Evolutionary conservation across 2,797 vertebrate species (phyloP).

Genomic region (Tapirus indicus): DNA sequence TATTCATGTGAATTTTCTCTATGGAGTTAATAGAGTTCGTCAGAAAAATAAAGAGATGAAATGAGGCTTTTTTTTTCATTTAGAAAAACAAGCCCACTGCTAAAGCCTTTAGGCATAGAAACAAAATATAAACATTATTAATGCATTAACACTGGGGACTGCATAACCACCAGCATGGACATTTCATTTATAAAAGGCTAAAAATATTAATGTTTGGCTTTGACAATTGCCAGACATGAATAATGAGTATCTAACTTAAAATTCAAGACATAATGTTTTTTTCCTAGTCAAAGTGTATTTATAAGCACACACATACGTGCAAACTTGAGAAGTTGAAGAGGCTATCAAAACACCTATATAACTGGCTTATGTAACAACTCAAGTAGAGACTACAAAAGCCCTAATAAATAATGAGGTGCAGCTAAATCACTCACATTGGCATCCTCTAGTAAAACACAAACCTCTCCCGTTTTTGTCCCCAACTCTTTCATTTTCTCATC

Average conservation of each 20-base stretch:
- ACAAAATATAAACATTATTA: constrained; percentile 51
- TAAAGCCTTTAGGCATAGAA: constrained; percentile 47
- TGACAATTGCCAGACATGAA: constrained; percentile 37
- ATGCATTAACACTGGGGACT: neutral
- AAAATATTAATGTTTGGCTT: constrained; percentile 62
- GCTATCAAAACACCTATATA: neutral
- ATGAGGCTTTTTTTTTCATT: constrained; percentile 34
- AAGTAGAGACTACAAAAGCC: neutral
- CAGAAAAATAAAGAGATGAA: constrained; percentile 46
- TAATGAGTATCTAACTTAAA: constrained; percentile 47
- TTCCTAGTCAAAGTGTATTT: neutral
- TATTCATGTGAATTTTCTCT: constrained; percentile 51
- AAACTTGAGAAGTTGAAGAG: constrained; percentile 36
- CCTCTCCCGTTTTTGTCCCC: neutral
- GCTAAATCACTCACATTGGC: neutral
- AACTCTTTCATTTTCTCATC: neutral
- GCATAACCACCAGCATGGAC: neutral
- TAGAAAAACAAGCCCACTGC: constrained; percentile 19
- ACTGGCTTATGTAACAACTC: neutral
- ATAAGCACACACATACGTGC: neutral
- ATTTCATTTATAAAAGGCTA: constrained; percentile 57
- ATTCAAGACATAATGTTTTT: neutral
- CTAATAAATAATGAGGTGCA: constrained; percentile 15
- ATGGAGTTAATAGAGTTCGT: constrained; percentile 26
- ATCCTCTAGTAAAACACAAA: constrained; percentile 34